Evolutionary conservation across 2,797 vertebrate genomes (phyloP).

Genomic region (Acanthopagrus latus): DNA sequence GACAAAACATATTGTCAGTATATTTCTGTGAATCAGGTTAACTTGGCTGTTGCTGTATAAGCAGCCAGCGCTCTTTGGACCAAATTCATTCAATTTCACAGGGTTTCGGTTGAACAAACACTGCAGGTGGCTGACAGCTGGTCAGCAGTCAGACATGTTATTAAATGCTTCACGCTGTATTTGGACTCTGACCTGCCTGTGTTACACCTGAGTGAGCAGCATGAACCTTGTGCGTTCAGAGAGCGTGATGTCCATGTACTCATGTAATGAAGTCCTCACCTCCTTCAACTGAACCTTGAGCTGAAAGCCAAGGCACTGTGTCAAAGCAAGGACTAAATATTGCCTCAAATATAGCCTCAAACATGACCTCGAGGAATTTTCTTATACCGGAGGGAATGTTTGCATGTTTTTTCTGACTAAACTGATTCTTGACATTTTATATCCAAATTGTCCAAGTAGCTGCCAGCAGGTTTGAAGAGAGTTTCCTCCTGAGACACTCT

Average conservation of each 20-base stretch:
- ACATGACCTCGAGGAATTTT: background rate
- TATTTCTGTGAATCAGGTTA: background rate
- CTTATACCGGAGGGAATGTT: background rate
- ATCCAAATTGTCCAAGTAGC: background rate
- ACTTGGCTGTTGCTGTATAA: slow-evolving; percentile 9
- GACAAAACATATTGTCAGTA: background rate
- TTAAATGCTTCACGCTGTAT: slow-evolving; percentile 29
- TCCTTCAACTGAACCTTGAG: background rate
- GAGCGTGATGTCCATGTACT: background rate
- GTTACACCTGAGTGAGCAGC: slow-evolving; percentile 29
- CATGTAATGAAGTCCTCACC: background rate
- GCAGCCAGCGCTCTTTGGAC: slow-evolving; percentile 8
- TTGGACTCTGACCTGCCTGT: slow-evolving; percentile 8
- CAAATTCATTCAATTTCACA: slow-evolving; percentile 43
- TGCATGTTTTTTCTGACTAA: background rate
- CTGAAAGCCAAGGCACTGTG: slow-evolving; percentile 14
- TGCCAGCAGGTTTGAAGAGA: background rate
- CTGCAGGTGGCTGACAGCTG: slow-evolving; percentile 47
- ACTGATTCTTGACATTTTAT: background rate
- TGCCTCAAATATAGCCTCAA: background rate
- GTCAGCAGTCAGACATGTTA: slow-evolving; percentile 39
- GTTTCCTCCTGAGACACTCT: background rate
- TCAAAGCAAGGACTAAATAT: slow-evolving; percentile 5
- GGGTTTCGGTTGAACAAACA: slow-evolving; percentile 54
- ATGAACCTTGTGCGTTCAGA: slow-evolving; percentile 5